phyloP scores from a whole-genome alignment of 1,140 invertebrate species.

The Sitobion miscanthi region DNA sequence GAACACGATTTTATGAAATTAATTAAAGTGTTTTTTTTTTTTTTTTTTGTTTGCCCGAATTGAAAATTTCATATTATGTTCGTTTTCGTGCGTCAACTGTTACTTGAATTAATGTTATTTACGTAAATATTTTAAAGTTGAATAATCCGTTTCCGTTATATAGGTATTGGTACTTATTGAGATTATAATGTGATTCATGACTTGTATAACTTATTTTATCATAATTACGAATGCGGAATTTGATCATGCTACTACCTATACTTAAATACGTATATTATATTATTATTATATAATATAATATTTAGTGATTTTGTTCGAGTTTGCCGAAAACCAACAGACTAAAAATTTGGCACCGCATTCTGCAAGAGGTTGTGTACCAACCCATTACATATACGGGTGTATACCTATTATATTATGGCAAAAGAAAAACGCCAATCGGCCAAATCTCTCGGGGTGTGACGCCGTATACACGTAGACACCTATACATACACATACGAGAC shows the following conservation, averaged over 20 bases:
- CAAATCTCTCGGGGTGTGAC: not conserved
- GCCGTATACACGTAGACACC: too few species aligned
- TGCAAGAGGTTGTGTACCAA: not conserved
- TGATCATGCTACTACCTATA: not conserved
- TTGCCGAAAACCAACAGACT: not conserved
- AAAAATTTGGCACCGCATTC: not conserved
- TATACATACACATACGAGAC: not conserved
- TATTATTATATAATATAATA: not conserved
- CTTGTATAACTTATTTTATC: not conserved
- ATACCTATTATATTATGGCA: not conserved
- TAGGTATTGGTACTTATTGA: not conserved
- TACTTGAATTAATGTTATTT: too few species aligned
- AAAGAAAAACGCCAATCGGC: conserved; percentile 9
- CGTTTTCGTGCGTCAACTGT: too few species aligned
- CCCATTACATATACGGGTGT: not conserved
- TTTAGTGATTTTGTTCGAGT: not conserved
- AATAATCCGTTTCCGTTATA: not conserved
- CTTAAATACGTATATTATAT: not conserved
- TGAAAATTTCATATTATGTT: not conserved
- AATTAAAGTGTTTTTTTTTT: not conserved
- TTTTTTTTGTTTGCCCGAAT: not conserved
- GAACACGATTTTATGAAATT: too few species aligned
- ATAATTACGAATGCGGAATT: not conserved
- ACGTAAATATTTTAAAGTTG: not conserved
- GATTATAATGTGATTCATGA: not conserved